Base-by-base conservation (phyloP, 1,140 invertebrate genomes). In the Drosophila micromelanica region DNA sequence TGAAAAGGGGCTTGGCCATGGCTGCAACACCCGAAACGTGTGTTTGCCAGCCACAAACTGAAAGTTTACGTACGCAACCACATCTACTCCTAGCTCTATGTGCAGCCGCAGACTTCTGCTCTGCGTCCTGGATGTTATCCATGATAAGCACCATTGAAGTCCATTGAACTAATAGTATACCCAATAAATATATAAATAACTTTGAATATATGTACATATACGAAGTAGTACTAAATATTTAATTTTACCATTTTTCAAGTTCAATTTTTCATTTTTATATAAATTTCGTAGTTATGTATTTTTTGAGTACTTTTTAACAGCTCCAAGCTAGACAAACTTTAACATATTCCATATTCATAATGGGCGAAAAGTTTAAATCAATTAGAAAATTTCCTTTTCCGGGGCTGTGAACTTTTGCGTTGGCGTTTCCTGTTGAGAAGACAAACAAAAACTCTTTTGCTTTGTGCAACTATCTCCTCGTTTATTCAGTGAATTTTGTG, bases 401-500 rank as follows among this genome's bases (percentile, higher is more conserved):
- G 57, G 56, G 56, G 46, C 51, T 67, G 52, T 52, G 65, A 82
- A 78, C 75, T 71, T 79, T 76, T 54, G 49, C 32, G 15, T 38
- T 51, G 67, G 68, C 61, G 35, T 65, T 54, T 57, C 65, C 42
- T 54, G 15, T 43, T 38, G 37, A 42, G 15, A 12, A 51, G 27
- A 35, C 40, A 68, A 59, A 76, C 57, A 64, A 79, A 30, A 49
- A 59, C 61, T 62, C 37, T 13, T 54, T 42, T 7, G 20, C 51
- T 62, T 70, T 72, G 67, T 27, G 5, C 49, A 64, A 78, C 74
- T 78, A 82, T 73, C 80, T 84, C 11, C 37, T 84, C 84, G 80
- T 80, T 86, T 86, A 86, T 86, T 86, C 81, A 86, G 72, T 78
- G 81, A 86, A 74, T 86, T 86, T 73, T 78, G 62, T 74, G 69